Conservation (phyloP, 1,140 invertebrate species). For the Bombus haemorrhoidalis region DNA sequence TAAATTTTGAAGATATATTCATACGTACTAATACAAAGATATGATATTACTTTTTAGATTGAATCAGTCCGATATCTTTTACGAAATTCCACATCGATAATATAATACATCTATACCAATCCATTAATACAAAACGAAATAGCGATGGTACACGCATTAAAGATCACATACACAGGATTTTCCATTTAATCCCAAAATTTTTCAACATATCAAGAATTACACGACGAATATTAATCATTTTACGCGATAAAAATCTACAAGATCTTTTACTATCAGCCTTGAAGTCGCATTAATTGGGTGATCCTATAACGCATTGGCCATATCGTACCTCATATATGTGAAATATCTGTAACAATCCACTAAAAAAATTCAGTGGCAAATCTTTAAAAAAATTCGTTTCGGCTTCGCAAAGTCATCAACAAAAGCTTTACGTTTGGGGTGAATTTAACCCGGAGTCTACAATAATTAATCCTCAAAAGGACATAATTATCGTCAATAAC, state of each 20-base stretch:
- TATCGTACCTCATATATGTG: conserved; percentile 1
- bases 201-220: background rate
- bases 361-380: conserved; percentile 3
- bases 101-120: too few relatives aligned
- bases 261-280: background rate
- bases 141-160: background rate
- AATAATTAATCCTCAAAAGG: conserved; percentile 21
- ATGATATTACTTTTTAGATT: conserved; percentile 31
- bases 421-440: conserved; percentile 34
- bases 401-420: conserved; percentile 15
- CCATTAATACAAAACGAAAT: background rate
- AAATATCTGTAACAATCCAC: conserved; percentile 16
- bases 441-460: conserved; percentile 15
- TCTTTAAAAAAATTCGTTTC: background rate
- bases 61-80: background rate
- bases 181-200: background rate
- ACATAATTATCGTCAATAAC: conserved; percentile 42
- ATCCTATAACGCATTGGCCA: conserved; percentile 11
- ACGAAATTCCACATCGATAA: background rate
- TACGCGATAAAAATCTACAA: background rate
- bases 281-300: background rate
- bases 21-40: background rate
- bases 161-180: background rate
- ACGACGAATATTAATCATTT: background rate
- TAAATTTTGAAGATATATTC: background rate